Evolutionary conservation across 1,140 invertebrate species (phyloP).

Genomic region (Asbolus verrucosus): DNA sequence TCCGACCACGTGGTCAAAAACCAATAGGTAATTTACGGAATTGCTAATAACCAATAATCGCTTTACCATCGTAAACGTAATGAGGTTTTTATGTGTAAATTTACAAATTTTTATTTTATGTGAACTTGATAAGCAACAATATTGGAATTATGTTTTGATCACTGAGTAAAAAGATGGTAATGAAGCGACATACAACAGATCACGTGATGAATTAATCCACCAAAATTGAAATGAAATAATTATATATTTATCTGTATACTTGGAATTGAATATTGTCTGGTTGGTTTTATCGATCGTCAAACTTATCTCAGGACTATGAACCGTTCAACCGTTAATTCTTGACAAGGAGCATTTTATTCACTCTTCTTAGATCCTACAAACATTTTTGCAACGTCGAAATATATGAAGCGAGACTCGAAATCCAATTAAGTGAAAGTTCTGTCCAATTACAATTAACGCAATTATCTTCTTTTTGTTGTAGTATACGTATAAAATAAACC

Average conservation of each 20-base stretch:
- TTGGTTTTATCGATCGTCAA: background rate
- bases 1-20: too few relatives aligned
- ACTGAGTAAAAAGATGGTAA: too few relatives aligned
- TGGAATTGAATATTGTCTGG: background rate
- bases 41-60: too few relatives aligned
- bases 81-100: too few relatives aligned
- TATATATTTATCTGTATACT: background rate
- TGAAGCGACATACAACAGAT: too few relatives aligned
- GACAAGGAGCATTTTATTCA: background rate
- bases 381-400: background rate
- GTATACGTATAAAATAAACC: too few relatives aligned
- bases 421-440: slow-evolving; percentile 30
- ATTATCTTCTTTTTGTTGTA: slow-evolving; percentile 4
- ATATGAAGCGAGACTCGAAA: slow-evolving; percentile 11
- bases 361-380: background rate
- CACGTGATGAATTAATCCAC: too few relatives aligned
- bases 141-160: too few relatives aligned
- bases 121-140: too few relatives aligned
- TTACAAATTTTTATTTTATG: too few relatives aligned
- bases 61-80: too few relatives aligned
- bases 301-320: background rate
- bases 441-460: slow-evolving; percentile 8
- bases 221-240: background rate
- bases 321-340: background rate
- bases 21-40: too few relatives aligned